These are phyloP conservation scores for Taurulus bubalis DNA, from an alignment of 2,113 vertebrate genomes.

Conservation along the genomic window DNA sequence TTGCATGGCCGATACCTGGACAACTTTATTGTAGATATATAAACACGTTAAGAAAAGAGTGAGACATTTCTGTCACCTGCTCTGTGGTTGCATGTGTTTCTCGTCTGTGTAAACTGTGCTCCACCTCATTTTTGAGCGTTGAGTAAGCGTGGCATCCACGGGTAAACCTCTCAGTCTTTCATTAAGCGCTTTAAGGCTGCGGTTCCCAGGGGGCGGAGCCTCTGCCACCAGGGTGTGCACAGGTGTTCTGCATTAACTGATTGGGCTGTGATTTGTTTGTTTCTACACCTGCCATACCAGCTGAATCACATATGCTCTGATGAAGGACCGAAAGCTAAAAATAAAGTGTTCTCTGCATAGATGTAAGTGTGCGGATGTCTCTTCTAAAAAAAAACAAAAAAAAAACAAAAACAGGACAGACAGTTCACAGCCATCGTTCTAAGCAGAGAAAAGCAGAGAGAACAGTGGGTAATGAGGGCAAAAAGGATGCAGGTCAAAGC, in stretches of 20 bases:
- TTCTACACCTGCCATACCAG: neutral
- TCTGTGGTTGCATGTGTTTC: neutral
- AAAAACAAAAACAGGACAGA: neutral
- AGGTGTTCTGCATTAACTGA: neutral
- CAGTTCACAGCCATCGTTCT: neutral
- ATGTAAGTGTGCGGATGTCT: no score
- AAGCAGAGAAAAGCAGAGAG: constrained; percentile 8
- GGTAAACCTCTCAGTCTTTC: neutral
- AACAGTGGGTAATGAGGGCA: constrained; percentile 55
- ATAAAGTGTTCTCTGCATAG: no score
- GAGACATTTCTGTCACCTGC: neutral
- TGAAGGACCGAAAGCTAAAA: no score
- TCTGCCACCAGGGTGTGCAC: no score
- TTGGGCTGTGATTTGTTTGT: neutral
- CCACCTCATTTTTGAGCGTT: neutral
- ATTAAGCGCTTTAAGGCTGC: no score
- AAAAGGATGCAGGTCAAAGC: constrained; percentile 58
- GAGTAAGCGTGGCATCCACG: neutral
- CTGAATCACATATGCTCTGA: neutral
- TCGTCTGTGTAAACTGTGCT: neutral
- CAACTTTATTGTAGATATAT: neutral
- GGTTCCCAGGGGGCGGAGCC: no score
- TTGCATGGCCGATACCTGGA: neutral
- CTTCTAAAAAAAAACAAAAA: no score
- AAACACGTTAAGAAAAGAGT: constrained; percentile 3